A percentile compares a stretch with the other conserved stretches of the same genome.
These are phyloP conservation scores for Columba janthina DNA, from an alignment of 2,113 vertebrate genomes.

Conservation along the genomic window DNA sequence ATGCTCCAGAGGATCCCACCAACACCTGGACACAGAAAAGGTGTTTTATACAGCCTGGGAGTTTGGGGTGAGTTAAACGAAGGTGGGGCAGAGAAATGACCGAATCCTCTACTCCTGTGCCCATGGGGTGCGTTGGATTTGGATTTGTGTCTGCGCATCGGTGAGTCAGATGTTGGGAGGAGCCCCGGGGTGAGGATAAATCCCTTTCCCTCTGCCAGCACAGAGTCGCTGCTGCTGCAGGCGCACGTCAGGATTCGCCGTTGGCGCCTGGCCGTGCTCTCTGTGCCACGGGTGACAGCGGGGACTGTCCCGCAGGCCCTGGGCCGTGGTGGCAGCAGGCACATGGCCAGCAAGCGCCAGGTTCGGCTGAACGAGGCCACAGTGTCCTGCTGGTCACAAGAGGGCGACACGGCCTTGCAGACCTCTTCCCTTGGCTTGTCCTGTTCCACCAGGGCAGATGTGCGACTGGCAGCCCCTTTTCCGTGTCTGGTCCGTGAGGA, in stretches of 20 bases:
- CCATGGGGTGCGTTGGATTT: background rate
- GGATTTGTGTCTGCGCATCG: background rate
- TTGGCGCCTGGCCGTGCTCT: too few relatives aligned
- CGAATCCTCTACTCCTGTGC: too few relatives aligned
- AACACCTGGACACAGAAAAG: background rate
- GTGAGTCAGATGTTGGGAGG: background rate
- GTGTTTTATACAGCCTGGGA: fast-evolving
- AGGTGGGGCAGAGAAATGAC: background rate
- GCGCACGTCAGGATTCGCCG: too few relatives aligned
- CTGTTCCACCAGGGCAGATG: fast-evolving
- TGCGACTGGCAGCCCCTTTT: background rate
- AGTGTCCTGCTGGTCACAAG: background rate
- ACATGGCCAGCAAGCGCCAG: too few relatives aligned
- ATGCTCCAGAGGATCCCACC: too few relatives aligned
- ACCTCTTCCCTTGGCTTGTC: background rate
- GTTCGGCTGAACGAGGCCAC: background rate
- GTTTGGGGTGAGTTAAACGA: too few relatives aligned
- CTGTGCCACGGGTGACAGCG: background rate
- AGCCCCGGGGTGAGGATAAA: background rate
- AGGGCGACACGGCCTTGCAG: background rate
- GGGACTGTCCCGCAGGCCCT: background rate
- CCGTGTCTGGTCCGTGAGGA: fast-evolving
- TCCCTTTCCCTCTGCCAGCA: background rate
- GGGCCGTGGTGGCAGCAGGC: background rate
- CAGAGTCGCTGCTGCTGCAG: background rate